Conservation (phyloP, 2,113 vertebrate species). For the Psittacara wagleri region DNA sequence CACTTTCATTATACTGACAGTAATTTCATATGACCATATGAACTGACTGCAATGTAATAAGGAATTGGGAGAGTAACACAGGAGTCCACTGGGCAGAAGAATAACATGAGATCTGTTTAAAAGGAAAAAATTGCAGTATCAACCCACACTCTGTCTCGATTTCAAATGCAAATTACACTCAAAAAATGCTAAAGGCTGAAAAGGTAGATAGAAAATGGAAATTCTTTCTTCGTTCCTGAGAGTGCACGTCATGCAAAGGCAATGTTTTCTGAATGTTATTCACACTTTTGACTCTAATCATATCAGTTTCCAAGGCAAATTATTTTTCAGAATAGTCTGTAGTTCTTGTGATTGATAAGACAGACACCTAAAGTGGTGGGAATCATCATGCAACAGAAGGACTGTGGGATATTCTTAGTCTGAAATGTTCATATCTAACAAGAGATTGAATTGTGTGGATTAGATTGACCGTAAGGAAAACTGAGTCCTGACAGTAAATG, state of each 20-base stretch:
- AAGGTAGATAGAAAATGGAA: neutral
- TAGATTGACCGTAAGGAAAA: constrained; percentile 34
- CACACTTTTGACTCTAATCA: neutral
- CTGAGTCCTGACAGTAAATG: constrained; percentile 52
- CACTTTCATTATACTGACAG: neutral
- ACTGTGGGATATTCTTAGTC: neutral
- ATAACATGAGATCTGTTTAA: neutral
- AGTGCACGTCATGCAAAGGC: neutral
- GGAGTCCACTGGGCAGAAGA: neutral
- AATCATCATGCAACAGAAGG: constrained; percentile 8
- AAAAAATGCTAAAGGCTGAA: neutral
- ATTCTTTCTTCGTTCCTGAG: neutral
- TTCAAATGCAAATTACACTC: neutral
- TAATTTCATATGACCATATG: neutral
- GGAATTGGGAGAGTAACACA: neutral
- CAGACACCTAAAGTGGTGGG: neutral
- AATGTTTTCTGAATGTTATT: neutral
- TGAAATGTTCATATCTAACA: neutral
- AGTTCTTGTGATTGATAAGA: neutral
- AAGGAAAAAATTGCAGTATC: neutral
- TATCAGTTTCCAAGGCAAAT: neutral
- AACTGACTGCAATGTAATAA: neutral
- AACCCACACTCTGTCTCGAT: neutral
- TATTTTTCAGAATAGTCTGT: neutral
- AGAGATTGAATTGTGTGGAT: constrained; percentile 15